Base-by-base conservation (phyloP, 2,888 invertebrate genomes). In the Margaritifera margaritifera region DNA sequence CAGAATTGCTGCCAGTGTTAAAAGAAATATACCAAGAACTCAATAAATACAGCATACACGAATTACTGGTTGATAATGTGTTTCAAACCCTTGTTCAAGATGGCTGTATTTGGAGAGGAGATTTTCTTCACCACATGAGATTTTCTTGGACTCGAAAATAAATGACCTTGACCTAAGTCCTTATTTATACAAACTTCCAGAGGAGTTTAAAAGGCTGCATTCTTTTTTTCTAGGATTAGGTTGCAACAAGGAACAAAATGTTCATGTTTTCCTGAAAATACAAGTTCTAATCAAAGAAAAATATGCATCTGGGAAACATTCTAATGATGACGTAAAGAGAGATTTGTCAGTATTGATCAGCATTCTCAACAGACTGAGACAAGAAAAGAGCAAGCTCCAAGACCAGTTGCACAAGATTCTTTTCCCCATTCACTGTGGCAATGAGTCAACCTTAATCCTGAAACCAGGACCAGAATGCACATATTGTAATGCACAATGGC, bases 401-500 rank as follows among this genome's bases (percentile, higher is more conserved):
- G 22, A 56, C 18, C 22, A 65, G 15, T 52, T 31, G 3, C 54
- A 42, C 20, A 27, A 27, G 15, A 31, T 72, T 27, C 52, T 68
- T 19, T 62, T 68, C n/a, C 62, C 68, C 6, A 58, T 65, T 53
- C 72, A 72, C n/a, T 20, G 58, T 15, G 27, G 19, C 0, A n/a
- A 54, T 20, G 24, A 68, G 19, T 42, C 51, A 54, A 55, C n/a
- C 2, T n/a, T 72, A 20, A 18, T 65, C n/a, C 31, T 72, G n/a
- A 58, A 52, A 53, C 55, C 51, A 18, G 66, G 60, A 18, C 56
- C 22, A 24, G 68, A 72, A 20, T 72, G 72, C 51, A 68, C 55
- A 24, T 72, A 63, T 52, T 68, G 71, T 25, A 65, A 69, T 67
- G 55, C 64, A n/a, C 63, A 73, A 27, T 73, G 73, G 73, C 52